These are phyloP conservation scores for Tenthredo livida DNA, from an alignment of 2,888 invertebrate genomes.

Conservation along the genomic window DNA sequence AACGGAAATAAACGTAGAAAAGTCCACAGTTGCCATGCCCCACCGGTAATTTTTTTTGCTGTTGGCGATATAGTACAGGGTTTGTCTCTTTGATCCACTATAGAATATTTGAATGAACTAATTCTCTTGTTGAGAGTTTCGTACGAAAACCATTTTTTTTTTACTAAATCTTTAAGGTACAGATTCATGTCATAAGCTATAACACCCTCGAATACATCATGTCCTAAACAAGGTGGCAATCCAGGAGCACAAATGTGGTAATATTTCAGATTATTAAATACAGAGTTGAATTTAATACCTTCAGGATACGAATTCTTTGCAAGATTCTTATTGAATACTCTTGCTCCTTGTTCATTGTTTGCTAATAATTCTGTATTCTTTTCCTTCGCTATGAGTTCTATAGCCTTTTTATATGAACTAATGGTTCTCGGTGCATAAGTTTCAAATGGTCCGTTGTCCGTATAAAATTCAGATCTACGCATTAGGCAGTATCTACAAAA, in stretches of 20 bases:
- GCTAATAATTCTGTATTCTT: no score
- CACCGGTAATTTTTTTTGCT: slow-evolving; percentile 16
- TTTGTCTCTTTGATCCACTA: slow-evolving; percentile 50
- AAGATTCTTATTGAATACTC: no score
- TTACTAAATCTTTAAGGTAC: slow-evolving; percentile 59
- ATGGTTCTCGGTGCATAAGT: not conserved
- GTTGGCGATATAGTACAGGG: slow-evolving; percentile 41
- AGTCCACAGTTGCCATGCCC: not conserved
- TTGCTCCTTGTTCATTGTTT: no score
- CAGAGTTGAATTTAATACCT: slow-evolving; percentile 65
- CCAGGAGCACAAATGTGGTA: slow-evolving; percentile 65
- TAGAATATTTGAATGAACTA: slow-evolving; percentile 50
- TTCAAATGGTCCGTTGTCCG: slow-evolving; percentile 7
- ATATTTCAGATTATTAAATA: slow-evolving; percentile 62
- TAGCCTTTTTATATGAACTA: not conserved
- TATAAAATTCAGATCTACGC: slow-evolving; percentile 55
- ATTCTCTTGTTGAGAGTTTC: slow-evolving; percentile 44
- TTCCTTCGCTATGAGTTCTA: no score
- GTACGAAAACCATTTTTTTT: slow-evolving; percentile 55
- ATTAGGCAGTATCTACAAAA: slow-evolving; percentile 63
- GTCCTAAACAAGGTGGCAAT: slow-evolving; percentile 66
- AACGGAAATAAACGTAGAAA: not conserved
- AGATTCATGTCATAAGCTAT: slow-evolving; percentile 62
- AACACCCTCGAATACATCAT: slow-evolving; percentile 66
- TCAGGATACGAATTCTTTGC: not conserved